Evolutionary conservation across 2,888 invertebrate species (phyloP).

Genomic region (Athalia rosae): DNA sequence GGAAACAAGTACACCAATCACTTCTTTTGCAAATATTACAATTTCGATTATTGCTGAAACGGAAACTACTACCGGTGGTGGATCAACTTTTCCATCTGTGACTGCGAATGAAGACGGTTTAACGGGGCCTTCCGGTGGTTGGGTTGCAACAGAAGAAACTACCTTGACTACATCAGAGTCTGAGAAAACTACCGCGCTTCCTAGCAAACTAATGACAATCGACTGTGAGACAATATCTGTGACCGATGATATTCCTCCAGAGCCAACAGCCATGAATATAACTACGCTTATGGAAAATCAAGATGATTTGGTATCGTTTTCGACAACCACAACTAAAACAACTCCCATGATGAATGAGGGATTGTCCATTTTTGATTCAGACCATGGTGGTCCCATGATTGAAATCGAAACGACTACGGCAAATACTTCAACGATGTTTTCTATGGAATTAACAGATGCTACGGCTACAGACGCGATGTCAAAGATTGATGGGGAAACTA

Average conservation of each 20-base stretch:
- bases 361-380: background rate
- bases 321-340: background rate
- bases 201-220: too few species aligned
- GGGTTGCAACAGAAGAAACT: background rate
- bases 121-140: too few species aligned
- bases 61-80: background rate
- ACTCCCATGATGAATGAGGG: background rate
- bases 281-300: background rate
- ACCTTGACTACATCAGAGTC: background rate
- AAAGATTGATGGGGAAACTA: background rate
- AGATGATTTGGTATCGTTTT: background rate
- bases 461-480: background rate
- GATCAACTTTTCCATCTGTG: background rate
- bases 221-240: background rate
- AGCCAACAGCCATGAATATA: background rate
- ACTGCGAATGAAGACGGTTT: background rate
- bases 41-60: conserved; percentile 9
- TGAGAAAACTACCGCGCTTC: background rate
- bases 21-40: background rate
- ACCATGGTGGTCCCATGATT: background rate
- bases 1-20: background rate
- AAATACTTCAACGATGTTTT: background rate
- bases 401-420: background rate
- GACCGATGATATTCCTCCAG: background rate
- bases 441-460: too few species aligned